Conservation (phyloP, 2,888 invertebrate genomes). For the Neoascia interrupta region DNA sequence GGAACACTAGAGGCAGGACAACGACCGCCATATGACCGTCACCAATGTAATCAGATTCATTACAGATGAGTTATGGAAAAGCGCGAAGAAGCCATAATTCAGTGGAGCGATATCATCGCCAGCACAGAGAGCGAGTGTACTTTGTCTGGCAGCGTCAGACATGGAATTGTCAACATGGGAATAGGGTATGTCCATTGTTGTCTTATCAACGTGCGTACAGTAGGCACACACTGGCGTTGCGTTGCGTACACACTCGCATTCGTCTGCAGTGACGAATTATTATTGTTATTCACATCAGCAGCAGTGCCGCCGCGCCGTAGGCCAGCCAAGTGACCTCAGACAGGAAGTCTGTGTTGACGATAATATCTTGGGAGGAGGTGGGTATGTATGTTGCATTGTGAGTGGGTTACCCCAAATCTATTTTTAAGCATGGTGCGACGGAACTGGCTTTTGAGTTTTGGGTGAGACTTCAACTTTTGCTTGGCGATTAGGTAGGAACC, state of each 20-base stretch:
- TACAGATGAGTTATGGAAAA: slow-evolving; percentile 50
- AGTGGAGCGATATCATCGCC: slow-evolving; percentile 54
- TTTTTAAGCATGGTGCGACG: too few relatives aligned
- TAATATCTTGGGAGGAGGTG: slow-evolving; percentile 29
- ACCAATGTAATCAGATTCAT: slow-evolving; percentile 59
- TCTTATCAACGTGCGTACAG: slow-evolving; percentile 11
- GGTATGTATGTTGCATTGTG: background rate
- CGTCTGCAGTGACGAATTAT: slow-evolving; percentile 51
- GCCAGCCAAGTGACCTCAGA: slow-evolving; percentile 37
- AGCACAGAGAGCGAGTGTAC: slow-evolving; percentile 12
- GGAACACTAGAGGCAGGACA: slow-evolving; percentile 2
- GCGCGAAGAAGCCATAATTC: slow-evolving; percentile 62
- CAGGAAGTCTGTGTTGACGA: slow-evolving; percentile 52
- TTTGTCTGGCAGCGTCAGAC: slow-evolving; percentile 30
- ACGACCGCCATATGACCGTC: slow-evolving; percentile 44
- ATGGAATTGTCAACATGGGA: slow-evolving; percentile 57
- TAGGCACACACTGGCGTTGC: background rate
- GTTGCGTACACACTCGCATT: slow-evolving; percentile 14
- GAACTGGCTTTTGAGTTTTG: too few relatives aligned
- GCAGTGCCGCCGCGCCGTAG: background rate
- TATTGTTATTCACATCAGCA: slow-evolving; percentile 12
- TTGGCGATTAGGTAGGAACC: too few relatives aligned
- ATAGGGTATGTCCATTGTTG: slow-evolving; percentile 42
- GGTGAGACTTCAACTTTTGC: too few relatives aligned
- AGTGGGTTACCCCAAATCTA: too few relatives aligned